phyloP scores from a whole-genome alignment of 2,113 vertebrate species.

The Muscicapa adusta region DNA sequence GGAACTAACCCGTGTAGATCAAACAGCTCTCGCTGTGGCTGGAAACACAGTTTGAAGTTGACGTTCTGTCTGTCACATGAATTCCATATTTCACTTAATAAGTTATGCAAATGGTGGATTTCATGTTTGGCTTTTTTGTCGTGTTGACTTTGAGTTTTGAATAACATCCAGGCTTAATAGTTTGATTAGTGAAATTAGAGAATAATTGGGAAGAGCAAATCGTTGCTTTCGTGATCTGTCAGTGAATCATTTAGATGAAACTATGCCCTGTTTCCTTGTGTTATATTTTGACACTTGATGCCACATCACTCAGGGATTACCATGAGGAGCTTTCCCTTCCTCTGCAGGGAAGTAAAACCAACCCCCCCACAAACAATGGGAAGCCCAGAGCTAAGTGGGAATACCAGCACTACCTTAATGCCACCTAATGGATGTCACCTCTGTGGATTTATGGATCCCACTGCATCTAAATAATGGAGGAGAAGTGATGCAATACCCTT shows the following conservation, averaged over 20 bases:
- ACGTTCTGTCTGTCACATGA: slow-evolving; percentile 20
- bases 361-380: rapidly evolving
- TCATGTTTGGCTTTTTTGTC: not conserved
- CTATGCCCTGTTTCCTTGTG: not conserved
- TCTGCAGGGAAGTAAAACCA: not conserved
- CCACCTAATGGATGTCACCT: slow-evolving; percentile 39
- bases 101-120: slow-evolving; percentile 37
- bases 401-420: slow-evolving; percentile 15
- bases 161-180: not conserved
- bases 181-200: slow-evolving; percentile 39
- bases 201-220: slow-evolving; percentile 17
- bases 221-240: not conserved
- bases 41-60: slow-evolving; percentile 31
- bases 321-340: not conserved
- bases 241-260: slow-evolving; percentile 5
- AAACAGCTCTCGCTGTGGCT: slow-evolving; percentile 31
- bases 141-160: slow-evolving; percentile 18
- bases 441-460: slow-evolving; percentile 16
- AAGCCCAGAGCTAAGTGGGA: not conserved
- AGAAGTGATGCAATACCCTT: not conserved
- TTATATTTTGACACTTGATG: slow-evolving; percentile 22
- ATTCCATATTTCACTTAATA: slow-evolving; percentile 44
- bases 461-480: slow-evolving; percentile 25
- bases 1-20: not conserved
- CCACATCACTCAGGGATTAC: slow-evolving; percentile 4